Evolutionary conservation across 2,113 vertebrate genomes (phyloP).

Genomic region (Cacatua alba): DNA sequence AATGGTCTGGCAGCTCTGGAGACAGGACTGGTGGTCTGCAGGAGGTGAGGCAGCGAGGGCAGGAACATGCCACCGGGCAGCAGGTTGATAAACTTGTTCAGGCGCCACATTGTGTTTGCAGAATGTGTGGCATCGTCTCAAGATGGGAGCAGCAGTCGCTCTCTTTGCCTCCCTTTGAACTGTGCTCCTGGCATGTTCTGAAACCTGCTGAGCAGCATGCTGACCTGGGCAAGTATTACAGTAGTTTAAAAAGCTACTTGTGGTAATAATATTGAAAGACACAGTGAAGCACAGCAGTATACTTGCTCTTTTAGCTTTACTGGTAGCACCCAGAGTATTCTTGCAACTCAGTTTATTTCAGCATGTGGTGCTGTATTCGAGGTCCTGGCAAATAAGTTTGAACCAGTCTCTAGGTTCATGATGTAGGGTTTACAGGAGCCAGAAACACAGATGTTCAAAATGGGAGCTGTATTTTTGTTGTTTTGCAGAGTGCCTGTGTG

Average conservation of each 20-base stretch:
- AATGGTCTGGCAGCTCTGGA: neutral
- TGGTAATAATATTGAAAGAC: neutral
- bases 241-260: neutral
- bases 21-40: neutral
- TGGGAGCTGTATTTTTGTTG: neutral
- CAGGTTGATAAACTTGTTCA: neutral
- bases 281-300: neutral
- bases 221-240: constrained; percentile 14
- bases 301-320: neutral
- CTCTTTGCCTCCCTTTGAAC: neutral
- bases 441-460: neutral
- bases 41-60: fast-evolving
- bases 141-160: neutral
- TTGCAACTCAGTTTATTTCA: neutral
- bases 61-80: fast-evolving
- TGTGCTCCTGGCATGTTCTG: neutral
- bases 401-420: neutral
- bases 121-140: neutral
- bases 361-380: neutral
- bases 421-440: neutral
- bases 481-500: neutral
- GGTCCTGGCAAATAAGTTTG: neutral
- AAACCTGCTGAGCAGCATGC: constrained; percentile 5
- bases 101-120: neutral
- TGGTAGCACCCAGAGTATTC: neutral